phyloP scores from a whole-genome alignment of 2,797 vertebrate species.

The Champsocephalus gunnari region DNA sequence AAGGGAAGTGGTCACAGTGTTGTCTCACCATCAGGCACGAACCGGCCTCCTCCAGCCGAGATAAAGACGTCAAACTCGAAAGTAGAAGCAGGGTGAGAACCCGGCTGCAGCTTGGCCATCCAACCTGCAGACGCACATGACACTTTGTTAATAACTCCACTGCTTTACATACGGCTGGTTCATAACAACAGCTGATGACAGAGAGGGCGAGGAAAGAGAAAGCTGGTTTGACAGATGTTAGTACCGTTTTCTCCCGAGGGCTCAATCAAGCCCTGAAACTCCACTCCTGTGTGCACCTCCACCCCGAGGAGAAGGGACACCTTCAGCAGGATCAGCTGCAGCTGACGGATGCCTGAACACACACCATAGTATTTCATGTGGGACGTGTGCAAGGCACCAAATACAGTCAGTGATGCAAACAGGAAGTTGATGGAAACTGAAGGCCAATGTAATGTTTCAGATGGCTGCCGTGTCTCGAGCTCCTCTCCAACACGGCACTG shows the following conservation, averaged over 20 bases:
- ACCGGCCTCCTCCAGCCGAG: conserved; percentile 92
- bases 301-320: conserved; percentile 92
- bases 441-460: too few relatives aligned
- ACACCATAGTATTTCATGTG: conserved; percentile 10
- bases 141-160: neutral
- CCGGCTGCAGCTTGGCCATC: conserved; percentile 87
- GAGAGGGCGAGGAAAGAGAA: neutral
- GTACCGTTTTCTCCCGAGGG: conserved; percentile 75
- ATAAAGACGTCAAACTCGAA: conserved; percentile 94
- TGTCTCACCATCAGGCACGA: conserved; percentile 91
- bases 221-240: neutral
- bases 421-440: neutral
- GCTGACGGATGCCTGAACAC: conserved; percentile 92
- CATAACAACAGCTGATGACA: neutral
- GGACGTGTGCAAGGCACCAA: neutral
- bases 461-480: too few relatives aligned
- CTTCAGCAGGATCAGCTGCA: conserved; percentile 93
- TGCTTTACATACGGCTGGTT: neutral
- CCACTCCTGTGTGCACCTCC: conserved; percentile 90
- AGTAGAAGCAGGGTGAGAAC: conserved; percentile 78
- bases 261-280: conserved; percentile 85
- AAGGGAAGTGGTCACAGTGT: neutral
- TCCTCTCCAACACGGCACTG: too few relatives aligned
- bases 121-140: conserved; percentile 80
- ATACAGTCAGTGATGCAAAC: conserved; percentile 2